Evolutionary conservation across 2,113 vertebrate species (phyloP), one percentile per base, ranked within the genome.

Genomic region (Aramus guarauna): DNA sequence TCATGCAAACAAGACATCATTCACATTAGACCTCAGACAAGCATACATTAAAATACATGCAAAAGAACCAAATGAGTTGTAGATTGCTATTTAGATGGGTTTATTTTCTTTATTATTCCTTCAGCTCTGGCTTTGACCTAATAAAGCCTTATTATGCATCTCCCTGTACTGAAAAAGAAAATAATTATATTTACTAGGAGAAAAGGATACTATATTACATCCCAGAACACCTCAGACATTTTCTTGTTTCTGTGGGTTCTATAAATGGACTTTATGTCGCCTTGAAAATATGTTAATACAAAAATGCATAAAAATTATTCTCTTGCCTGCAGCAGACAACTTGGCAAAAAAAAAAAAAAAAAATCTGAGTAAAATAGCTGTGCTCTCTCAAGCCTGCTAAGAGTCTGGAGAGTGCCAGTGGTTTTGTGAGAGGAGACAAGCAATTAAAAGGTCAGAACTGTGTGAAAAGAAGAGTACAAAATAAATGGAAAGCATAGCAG

Each of bases 31-130:
- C 9, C 41, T 92, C 48, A 41, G 64, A 56, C 20, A 81, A 72
- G 36, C 91, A 87, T 48, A 56, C 17, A 62, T 78, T 91, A 75
- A 87, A 94, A 92, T 72, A 56, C 20, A 87, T 85, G 62, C 79
- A 84, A 87, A 91, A 23, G 39, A 89, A 30, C 29, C 56, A 74
- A 78, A 64, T 67, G 39, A 93, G 24, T 48, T 84, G 68, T 17
- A 78, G 72, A 64, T 68, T 64, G 60, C 34, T 86, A 9, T 72
- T 84, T 68, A 64, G 80, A 81, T 82, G 62, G 13, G 11, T 64
- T 87, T 93, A 22, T 82, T 90, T 83, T 79, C 69, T 93, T 83
- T 87, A 82, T 64, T 74, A 92, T 75, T 95, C 39, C 20, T 92
- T 89, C 62, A 64, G 17, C 64, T 81, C 55, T 89, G 55, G 7